Percentiles rank a stretch among this genome's conserved stretches.
Conservation (phyloP, 2,888 invertebrate species). For the Agapostemon virescens region DNA sequence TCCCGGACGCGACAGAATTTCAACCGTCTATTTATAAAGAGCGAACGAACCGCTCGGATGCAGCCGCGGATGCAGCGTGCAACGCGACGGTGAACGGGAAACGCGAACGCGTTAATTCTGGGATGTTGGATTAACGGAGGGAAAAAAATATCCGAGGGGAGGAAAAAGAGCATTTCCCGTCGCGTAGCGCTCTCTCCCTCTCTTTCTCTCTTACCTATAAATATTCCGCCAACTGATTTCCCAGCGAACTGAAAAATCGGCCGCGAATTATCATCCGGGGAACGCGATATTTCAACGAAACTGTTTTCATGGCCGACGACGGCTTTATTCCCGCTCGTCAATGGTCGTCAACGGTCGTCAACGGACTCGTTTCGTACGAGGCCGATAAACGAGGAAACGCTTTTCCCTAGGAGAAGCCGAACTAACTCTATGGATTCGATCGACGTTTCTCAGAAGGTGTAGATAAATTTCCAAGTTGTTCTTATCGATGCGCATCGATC, state of each 20-base stretch:
- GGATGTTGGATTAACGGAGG: background rate
- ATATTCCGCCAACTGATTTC: conserved; percentile 4
- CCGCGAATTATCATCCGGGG: background rate
- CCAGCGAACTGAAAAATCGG: background rate
- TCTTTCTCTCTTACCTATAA: background rate
- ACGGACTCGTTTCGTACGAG: background rate
- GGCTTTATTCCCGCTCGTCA: conserved; percentile 25
- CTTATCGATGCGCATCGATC: too few species aligned
- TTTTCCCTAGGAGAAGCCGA: background rate
- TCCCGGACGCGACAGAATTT: conserved; percentile 64
- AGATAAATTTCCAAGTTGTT: too few species aligned
- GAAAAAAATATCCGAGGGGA: background rate
- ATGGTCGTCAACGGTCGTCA: too few species aligned
- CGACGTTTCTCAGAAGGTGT: too few species aligned
- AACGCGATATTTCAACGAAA: conserved; percentile 27
- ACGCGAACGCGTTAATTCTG: conserved; percentile 46
- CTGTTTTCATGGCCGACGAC: background rate
- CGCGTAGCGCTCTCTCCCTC: conserved; percentile 8
- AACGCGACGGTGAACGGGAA: conserved; percentile 48
- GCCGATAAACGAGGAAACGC: background rate
- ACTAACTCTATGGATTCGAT: too few species aligned
- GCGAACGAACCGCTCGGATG: conserved; percentile 69
- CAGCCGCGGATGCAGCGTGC: conserved; percentile 46
- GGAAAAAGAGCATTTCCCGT: conserved; percentile 18
- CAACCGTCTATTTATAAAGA: conserved; percentile 72